Percentiles rank a stretch among this genome's conserved stretches.
Conservation (phyloP, 1,140 invertebrate species). For the Metaphire vulgaris region DNA sequence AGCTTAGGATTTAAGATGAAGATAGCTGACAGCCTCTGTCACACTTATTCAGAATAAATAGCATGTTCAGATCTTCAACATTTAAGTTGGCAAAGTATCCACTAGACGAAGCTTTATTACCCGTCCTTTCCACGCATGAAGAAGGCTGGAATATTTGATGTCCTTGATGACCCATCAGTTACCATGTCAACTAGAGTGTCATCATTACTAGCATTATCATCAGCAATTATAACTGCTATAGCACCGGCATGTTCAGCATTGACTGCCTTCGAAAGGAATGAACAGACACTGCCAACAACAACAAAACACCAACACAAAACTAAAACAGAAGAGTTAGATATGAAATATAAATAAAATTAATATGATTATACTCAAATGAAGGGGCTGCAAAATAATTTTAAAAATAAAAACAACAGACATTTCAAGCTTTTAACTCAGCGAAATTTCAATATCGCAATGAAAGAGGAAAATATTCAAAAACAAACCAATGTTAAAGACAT, state of each 20-base stretch:
- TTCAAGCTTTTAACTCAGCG: background rate
- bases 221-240: background rate
- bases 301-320: no score
- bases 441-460: background rate
- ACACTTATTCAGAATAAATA: no score
- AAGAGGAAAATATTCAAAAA: background rate
- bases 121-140: background rate
- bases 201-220: background rate
- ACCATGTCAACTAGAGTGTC: background rate
- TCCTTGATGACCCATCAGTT: background rate
- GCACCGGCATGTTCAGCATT: background rate
- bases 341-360: background rate
- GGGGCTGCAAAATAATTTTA: background rate
- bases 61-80: no score
- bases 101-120: no score
- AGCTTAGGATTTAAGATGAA: no score
- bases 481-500: background rate
- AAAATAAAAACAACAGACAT: background rate
- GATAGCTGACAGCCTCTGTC: no score
- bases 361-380: background rate
- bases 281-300: background rate
- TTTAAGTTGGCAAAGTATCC: no score
- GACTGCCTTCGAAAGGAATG: background rate
- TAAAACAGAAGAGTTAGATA: no score
- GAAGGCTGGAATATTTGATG: background rate